phyloP scores from a whole-genome alignment of 2,797 vertebrate species.

The Myiotriccus ornatus region DNA sequence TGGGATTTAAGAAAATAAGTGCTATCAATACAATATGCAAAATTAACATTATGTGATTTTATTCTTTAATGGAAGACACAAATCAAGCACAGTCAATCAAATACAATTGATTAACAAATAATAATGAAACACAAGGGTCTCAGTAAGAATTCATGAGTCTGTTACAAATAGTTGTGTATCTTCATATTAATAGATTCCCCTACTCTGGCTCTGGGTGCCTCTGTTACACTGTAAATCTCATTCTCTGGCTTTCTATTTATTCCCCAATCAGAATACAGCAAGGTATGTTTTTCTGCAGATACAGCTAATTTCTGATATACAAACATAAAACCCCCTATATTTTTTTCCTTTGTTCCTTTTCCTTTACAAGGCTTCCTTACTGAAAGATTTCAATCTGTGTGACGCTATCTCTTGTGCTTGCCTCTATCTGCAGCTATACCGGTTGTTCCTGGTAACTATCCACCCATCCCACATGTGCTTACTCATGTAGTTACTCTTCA shows the following conservation, averaged over 20 bases:
- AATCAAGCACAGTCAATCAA: not conserved
- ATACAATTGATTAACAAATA: not conserved
- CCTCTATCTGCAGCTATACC: not conserved
- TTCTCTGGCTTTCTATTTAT: not conserved
- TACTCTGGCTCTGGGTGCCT: not conserved
- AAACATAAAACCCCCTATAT: not conserved
- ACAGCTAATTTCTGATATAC: not conserved
- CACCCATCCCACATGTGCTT: not conserved
- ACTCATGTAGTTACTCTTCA: not conserved
- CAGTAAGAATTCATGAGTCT: not conserved
- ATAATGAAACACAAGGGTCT: not conserved
- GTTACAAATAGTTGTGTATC: not conserved
- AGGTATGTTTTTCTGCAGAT: not conserved
- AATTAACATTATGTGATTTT: not conserved
- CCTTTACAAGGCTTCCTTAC: not conserved
- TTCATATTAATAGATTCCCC: not conserved
- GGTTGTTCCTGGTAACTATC: not conserved
- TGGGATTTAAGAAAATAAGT: not conserved
- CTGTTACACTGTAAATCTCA: not conserved
- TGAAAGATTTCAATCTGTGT: not conserved
- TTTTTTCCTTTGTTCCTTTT: not conserved
- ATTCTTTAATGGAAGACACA: not conserved
- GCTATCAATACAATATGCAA: not conserved
- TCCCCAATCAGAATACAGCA: not conserved
- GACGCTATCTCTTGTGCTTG: not conserved